phyloP scores from a whole-genome alignment of 2,797 vertebrate species.

The Lithobates pipiens region DNA sequence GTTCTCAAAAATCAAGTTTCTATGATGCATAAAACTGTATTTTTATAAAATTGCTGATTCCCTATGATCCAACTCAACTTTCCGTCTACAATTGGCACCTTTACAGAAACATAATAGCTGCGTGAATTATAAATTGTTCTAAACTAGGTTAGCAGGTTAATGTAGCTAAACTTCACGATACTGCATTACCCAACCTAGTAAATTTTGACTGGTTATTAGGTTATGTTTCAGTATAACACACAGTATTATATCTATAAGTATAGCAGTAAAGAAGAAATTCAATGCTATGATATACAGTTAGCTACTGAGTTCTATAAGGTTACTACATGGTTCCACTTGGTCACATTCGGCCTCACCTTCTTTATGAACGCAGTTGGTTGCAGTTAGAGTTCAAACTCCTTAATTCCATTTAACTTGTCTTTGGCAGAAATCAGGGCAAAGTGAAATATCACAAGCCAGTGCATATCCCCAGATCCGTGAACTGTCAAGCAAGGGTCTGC shows the following conservation, averaged over 20 bases:
- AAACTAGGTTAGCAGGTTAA: neutral
- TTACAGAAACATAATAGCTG: too few relatives aligned
- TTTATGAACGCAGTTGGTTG: neutral
- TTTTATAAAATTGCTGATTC: neutral
- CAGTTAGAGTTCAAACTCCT: neutral
- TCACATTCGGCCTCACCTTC: constrained; percentile 44
- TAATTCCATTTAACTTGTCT: constrained; percentile 38
- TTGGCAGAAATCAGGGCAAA: neutral
- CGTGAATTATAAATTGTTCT: neutral
- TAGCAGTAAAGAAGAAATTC: neutral
- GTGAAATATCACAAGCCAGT: neutral
- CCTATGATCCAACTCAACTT: neutral
- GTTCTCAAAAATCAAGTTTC: neutral
- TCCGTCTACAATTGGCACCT: too few relatives aligned
- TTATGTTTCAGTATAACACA: neutral
- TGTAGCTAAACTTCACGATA: neutral
- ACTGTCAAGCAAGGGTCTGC: constrained; percentile 20
- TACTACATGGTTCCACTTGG: neutral
- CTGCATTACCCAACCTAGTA: neutral
- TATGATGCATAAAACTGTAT: neutral
- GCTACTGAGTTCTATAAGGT: too few relatives aligned
- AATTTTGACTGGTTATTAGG: neutral
- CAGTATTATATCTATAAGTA: neutral
- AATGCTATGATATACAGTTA: neutral
- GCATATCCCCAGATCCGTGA: constrained; percentile 18